Evolutionary conservation across 2,797 vertebrate genomes (phyloP).

Genomic region (Chlorospingus flavigularis): DNA sequence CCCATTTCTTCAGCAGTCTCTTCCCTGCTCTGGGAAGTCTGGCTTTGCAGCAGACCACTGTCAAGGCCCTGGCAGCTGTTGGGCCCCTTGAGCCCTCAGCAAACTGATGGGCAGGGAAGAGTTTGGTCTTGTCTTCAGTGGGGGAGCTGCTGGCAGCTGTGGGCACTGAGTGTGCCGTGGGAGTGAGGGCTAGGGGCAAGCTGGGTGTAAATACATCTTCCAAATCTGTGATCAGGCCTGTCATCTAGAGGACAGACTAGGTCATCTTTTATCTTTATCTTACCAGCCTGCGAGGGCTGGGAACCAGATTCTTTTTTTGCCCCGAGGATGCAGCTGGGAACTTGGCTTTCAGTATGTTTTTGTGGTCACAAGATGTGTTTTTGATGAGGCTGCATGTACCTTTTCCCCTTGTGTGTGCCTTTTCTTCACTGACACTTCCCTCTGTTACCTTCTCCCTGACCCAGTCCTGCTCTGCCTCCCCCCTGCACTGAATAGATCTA

Average conservation of each 20-base stretch:
- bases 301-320: not conserved
- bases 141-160: not conserved
- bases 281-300: not conserved
- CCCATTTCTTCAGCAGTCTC: not conserved
- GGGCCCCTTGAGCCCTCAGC: not conserved
- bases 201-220: not conserved
- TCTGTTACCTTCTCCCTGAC: slow-evolving; percentile 32
- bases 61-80: not conserved
- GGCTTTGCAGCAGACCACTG: not conserved
- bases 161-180: not conserved
- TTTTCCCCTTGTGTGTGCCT: not conserved
- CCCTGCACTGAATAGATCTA: slow-evolving; percentile 14
- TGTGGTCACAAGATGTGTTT: slow-evolving; percentile 28
- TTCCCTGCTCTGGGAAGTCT: not conserved
- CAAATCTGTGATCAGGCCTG: not conserved
- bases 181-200: not conserved
- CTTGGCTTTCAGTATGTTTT: slow-evolving; percentile 41
- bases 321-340: slow-evolving; percentile 7
- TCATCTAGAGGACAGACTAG: not conserved
- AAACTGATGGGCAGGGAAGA: not conserved
- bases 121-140: fast-evolving
- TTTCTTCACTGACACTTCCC: slow-evolving; percentile 29
- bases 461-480: slow-evolving; percentile 40
- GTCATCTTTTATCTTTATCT: not conserved
- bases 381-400: slow-evolving; percentile 38